Evolutionary conservation across 2,797 vertebrate species (phyloP).

Genomic region (Sternotherus odoratus): DNA sequence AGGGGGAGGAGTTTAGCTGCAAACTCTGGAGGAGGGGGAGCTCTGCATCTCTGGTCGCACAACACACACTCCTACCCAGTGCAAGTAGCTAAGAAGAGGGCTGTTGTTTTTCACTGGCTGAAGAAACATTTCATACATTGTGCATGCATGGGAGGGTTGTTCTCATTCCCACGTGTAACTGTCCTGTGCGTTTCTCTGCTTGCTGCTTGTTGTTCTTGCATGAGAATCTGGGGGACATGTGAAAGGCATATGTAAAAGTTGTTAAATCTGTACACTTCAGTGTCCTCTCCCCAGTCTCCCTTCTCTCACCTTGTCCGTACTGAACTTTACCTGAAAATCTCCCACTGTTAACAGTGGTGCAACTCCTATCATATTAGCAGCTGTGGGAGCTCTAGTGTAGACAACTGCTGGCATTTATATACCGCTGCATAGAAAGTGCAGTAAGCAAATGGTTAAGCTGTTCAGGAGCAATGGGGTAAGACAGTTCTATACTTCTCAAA

Average conservation of each 20-base stretch:
- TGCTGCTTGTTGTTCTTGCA: not conserved
- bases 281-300: not conserved
- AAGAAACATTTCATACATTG: slow-evolving; percentile 30
- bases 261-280: not conserved
- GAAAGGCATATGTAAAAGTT: not conserved
- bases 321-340: not conserved
- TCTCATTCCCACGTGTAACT: not conserved
- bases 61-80: not conserved
- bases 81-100: slow-evolving; percentile 20
- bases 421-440: not conserved
- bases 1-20: slow-evolving; percentile 62
- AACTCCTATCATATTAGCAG: not conserved
- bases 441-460: not conserved
- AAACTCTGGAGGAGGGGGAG: slow-evolving; percentile 36
- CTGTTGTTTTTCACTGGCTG: not conserved
- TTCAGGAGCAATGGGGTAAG: not conserved
- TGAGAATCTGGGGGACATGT: not conserved
- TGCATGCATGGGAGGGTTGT: not conserved
- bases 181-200: slow-evolving; percentile 16
- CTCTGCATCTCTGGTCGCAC: not conserved
- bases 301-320: not conserved
- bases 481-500: slow-evolving; percentile 4
- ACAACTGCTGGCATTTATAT: fast-evolving
- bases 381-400: not conserved
- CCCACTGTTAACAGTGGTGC: not conserved